Conservation (phyloP, 2,113 vertebrate genomes). For the Pterocles gutturalis region DNA sequence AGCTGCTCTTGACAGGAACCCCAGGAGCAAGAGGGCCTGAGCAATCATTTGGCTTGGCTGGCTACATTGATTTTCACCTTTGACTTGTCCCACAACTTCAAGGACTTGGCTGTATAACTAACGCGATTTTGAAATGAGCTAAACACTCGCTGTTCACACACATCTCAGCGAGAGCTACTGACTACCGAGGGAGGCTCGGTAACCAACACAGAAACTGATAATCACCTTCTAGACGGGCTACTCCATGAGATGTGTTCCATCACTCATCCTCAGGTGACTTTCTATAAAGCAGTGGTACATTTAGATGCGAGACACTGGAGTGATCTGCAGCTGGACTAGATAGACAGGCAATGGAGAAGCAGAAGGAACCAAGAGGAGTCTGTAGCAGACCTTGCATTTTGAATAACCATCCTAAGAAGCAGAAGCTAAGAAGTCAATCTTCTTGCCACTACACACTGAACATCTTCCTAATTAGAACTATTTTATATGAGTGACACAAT, state of each 20-base stretch:
- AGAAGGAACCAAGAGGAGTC: background rate
- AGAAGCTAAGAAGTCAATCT: background rate
- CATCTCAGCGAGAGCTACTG: background rate
- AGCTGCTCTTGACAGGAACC: background rate
- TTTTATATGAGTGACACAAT: background rate
- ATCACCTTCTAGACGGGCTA: background rate
- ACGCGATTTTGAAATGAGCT: background rate
- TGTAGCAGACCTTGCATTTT: background rate
- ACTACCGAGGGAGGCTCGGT: background rate
- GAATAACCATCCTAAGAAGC: background rate
- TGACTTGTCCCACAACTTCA: background rate
- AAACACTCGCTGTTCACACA: background rate
- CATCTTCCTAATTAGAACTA: background rate
- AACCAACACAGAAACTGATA: background rate
- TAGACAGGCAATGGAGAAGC: background rate
- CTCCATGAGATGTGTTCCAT: background rate
- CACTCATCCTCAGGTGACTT: background rate
- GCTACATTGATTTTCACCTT: background rate
- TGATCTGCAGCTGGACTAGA: background rate
- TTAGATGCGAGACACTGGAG: background rate
- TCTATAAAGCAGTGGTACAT: accelerated
- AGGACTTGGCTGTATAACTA: background rate
- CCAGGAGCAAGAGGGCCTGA: background rate
- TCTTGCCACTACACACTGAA: background rate
- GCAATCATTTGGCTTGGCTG: background rate